These are phyloP conservation scores for Euzetes globulus DNA, from an alignment of 2,888 invertebrate species.

Conservation along the genomic window DNA sequence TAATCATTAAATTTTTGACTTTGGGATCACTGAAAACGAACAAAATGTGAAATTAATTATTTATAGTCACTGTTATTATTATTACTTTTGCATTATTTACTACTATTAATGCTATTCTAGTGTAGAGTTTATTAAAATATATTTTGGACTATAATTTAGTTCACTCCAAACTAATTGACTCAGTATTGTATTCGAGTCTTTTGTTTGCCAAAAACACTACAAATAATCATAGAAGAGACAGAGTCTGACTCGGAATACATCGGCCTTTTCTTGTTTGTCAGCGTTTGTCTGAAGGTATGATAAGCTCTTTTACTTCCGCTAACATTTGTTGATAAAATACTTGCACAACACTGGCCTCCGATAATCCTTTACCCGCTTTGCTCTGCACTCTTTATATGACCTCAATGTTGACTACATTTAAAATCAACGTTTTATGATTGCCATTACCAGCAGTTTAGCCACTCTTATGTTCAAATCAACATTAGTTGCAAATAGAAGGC, in stretches of 20 bases:
- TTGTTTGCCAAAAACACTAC: constrained; percentile 19
- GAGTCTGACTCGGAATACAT: neutral
- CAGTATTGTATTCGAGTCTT: neutral
- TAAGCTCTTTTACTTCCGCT: constrained; percentile 27
- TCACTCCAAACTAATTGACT: constrained; percentile 6
- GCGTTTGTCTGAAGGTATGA: constrained; percentile 23
- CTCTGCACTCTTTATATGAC: constrained; percentile 15
- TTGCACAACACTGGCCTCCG: neutral
- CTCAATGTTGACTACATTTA: constrained; percentile 12
- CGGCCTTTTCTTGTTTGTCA: constrained; percentile 2
- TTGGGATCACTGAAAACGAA: neutral
- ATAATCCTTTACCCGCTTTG: neutral
- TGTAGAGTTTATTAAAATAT: neutral
- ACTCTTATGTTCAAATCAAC: constrained; percentile 14
- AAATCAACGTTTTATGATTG: constrained; percentile 21
- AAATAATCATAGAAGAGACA: neutral
- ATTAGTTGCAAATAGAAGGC: neutral
- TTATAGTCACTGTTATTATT: neutral
- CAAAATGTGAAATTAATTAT: constrained; percentile 31
- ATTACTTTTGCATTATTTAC: neutral
- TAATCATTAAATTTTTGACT: neutral
- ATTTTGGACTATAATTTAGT: constrained; percentile 9
- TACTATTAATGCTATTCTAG: neutral
- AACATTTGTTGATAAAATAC: constrained; percentile 21
- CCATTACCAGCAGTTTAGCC: constrained; percentile 10